A percentile compares a stretch with the other conserved stretches of the same genome.
phyloP scores from a whole-genome alignment of 2,113 vertebrate species.

The Microtus richardsoni region DNA sequence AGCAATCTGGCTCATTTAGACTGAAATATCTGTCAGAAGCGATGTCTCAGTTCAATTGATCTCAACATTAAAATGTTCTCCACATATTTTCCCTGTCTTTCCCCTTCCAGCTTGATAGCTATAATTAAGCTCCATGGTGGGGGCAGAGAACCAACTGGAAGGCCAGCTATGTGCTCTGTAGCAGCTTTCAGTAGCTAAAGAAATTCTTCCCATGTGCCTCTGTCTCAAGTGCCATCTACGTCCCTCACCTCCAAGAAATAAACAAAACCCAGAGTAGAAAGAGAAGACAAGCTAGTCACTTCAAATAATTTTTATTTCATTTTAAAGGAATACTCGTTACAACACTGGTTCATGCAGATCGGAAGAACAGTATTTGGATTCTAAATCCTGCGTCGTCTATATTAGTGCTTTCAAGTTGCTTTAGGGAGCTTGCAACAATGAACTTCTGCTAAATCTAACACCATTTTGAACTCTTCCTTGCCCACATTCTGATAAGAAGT shows the following conservation, averaged over 20 bases:
- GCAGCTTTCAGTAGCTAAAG: background rate
- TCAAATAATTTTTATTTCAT: slow-evolving; percentile 40
- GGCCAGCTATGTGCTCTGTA: background rate
- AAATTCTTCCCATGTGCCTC: background rate
- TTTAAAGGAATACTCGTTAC: slow-evolving; percentile 59
- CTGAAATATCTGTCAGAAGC: slow-evolving; percentile 66
- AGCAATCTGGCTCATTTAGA: slow-evolving; percentile 64
- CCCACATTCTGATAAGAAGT: slow-evolving; percentile 79
- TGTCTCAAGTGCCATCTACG: background rate
- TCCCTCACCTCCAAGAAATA: background rate
- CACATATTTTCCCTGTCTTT: slow-evolving; percentile 15
- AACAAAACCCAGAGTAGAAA: background rate
- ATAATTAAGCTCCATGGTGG: slow-evolving; percentile 1
- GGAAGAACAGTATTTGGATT: slow-evolving; percentile 66
- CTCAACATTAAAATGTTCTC: slow-evolving; percentile 59
- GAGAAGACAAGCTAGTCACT: slow-evolving; percentile 53
- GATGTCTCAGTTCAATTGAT: slow-evolving; percentile 49
- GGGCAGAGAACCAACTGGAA: background rate
- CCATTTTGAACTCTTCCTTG: slow-evolving; percentile 76
- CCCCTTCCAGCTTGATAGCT: slow-evolving; percentile 8
- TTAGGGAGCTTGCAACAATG: slow-evolving; percentile 61
- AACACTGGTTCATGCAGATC: background rate
- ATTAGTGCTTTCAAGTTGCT: slow-evolving; percentile 62
- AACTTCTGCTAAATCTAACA: slow-evolving; percentile 69
- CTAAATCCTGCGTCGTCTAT: background rate